Base-by-base conservation (phyloP, 1,140 invertebrate species). In the Tetramorium simillimum region DNA sequence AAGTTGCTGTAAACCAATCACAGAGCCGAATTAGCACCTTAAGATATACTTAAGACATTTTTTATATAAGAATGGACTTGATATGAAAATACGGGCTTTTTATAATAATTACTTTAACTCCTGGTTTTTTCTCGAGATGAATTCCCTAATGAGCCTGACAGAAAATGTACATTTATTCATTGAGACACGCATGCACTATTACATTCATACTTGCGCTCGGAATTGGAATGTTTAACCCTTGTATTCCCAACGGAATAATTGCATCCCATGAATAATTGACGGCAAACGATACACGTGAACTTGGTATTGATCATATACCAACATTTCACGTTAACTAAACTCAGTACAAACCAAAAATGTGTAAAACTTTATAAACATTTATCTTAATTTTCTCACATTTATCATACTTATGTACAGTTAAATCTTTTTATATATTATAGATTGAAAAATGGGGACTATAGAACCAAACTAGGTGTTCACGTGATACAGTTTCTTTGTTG, bases 181-280 rank as follows among this genome's bases (percentile, higher is more conserved):
- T 65, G 76, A n/a, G 60, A 65, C 10, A 78, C 5, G 28, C 7
- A 65, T 65, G 43, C 12, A 65, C 18, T 65, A 65, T 65, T 46
- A 67, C 24, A 78, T 65, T 18, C 18, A 12, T 65, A 65, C 60
- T 46, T 49, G 40, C 28, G 43, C 58, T 65, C 24, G 76, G 65
- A 65, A 65, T 78, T 78, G 58, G 76, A 46, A 58, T 65, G 43
- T 78, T 78, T 65, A 78, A 78, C 76, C 60, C 58, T 78, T 78
- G 43, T 78, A 65, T 21, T 65, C 43, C 18, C 60, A 28, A 65
- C 24, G 40, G 76, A 18, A 49, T 78, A 65, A 78, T 78, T 65
- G 43, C 76, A 16, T 78, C 58, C 40, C 28, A 60, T 78, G 60
- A 78, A 65, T 78, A 78, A 78, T 78, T 78, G 60, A 18, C 43